phyloP scores from a whole-genome alignment of 2,888 invertebrate species.

The Cataglyphis albicans region DNA sequence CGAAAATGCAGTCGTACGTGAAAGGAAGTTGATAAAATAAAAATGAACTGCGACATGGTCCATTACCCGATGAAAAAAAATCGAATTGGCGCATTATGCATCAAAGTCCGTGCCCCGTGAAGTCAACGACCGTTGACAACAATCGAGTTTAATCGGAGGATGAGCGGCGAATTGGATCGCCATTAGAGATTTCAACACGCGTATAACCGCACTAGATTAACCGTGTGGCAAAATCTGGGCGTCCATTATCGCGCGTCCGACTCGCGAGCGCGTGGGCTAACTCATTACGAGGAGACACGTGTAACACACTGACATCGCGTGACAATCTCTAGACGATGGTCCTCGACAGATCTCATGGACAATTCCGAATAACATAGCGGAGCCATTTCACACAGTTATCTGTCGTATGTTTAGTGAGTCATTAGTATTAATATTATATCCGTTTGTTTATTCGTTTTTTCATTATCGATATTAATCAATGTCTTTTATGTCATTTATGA shows the following conservation, averaged over 20 bases:
- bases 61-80: conserved; percentile 64
- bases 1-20: conserved; percentile 7
- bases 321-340: conserved; percentile 25
- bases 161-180: conserved; percentile 72
- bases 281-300: conserved; percentile 63
- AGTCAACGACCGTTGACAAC: conserved; percentile 71
- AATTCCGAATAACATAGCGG: not conserved
- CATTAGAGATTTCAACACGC: conserved; percentile 56
- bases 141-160: conserved; percentile 65
- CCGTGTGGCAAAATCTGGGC: conserved; percentile 36
- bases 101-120: conserved; percentile 47
- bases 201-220: conserved; percentile 40
- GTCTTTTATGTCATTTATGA: not conserved
- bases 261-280: conserved; percentile 63
- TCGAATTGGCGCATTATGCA: conserved; percentile 43
- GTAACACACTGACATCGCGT: conserved; percentile 55
- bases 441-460: not conserved
- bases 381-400: conserved; percentile 26
- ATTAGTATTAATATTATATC: not conserved
- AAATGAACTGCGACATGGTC: conserved; percentile 29
- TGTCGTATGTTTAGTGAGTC: not conserved
- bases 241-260: conserved; percentile 36
- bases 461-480: conserved; percentile 22
- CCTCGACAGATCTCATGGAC: conserved; percentile 11
- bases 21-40: conserved; percentile 21